phyloP scores from a whole-genome alignment of 2,888 invertebrate species.

The Serripes groenlandicus region DNA sequence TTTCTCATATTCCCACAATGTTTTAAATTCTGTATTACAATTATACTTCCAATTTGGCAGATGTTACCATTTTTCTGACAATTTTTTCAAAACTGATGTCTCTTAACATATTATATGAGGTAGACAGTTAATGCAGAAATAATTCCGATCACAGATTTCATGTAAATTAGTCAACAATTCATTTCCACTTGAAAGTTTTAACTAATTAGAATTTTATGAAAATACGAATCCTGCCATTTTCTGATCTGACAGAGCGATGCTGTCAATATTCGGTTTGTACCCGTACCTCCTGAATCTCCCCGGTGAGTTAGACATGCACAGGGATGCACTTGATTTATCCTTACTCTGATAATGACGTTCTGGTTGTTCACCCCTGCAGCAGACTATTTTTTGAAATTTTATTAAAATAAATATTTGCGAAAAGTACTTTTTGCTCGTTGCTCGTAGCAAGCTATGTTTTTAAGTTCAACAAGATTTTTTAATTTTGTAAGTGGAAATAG shows the following conservation, averaged over 20 bases:
- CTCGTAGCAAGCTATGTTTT: no score
- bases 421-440: no score
- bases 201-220: conserved; percentile 24
- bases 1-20: neutral
- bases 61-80: no score
- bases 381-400: no score
- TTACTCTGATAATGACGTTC: neutral
- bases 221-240: conserved; percentile 22
- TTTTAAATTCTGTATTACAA: neutral
- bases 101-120: no score
- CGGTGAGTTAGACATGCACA: conserved; percentile 61
- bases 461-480: no score
- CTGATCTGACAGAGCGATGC: conserved; percentile 49
- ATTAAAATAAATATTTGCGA: no score
- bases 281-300: conserved; percentile 64
- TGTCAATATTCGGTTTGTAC: conserved; percentile 63
- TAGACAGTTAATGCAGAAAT: conserved; percentile 4
- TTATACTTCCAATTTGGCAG: no score
- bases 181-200: conserved; percentile 12
- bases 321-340: neutral
- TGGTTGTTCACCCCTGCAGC: neutral
- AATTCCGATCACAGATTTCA: conserved; percentile 2
- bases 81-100: no score
- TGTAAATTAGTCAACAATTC: conserved; percentile 2
- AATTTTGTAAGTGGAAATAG: no score